Base-by-base conservation (phyloP, 2,113 vertebrate species). In the Boleophthalmus pectinirostris region DNA sequence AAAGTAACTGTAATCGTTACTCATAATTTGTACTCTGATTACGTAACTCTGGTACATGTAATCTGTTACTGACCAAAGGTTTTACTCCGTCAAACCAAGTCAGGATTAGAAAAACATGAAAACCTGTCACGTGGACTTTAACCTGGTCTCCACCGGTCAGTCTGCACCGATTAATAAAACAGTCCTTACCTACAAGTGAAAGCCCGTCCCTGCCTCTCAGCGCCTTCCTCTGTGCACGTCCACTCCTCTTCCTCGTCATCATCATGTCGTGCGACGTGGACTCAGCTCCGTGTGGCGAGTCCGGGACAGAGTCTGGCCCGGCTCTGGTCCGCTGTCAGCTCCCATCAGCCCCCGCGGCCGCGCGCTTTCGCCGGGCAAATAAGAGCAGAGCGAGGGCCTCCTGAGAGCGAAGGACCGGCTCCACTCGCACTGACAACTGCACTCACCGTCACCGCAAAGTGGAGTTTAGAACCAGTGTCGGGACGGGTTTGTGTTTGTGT, bases 211-310 rank as follows among this genome's bases (percentile, higher is more conserved):
- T n/a, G n/a, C n/a, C n/a, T n/a, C n/a, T n/a, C n/a, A n/a, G n/a
- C n/a, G n/a, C 29, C 29, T 29, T 29, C 29, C 29, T 29, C 29
- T 29, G 29, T 29, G 2, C 29, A 29, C 29, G 4, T 29, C 29
- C 29, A 29, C 29, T 29, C 29, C 29, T 29, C 29, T 29, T 47
- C 77, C 82, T 74, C 83, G 87, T 89, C 89, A 91, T 86, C 77
- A 75, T 29, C 29, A 29, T 29, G 29, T 2, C 88, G 89, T 92
- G 88, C 91, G 91, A 91, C 90, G 82, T 87, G 68, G 87, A 82
- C n/a, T 35, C 75, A 8, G 82, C 87, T 84, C 51, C 51, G 20
- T 6, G 51, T 10, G n/a, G 8, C n/a, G 51, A 54, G 51, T 54
- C 20, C 5, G 8, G 51, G 5, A 18, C 20, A 2, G 13, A 47